phyloP scores from a whole-genome alignment of 2,888 invertebrate genomes.

The Oxystoma pomonae region DNA sequence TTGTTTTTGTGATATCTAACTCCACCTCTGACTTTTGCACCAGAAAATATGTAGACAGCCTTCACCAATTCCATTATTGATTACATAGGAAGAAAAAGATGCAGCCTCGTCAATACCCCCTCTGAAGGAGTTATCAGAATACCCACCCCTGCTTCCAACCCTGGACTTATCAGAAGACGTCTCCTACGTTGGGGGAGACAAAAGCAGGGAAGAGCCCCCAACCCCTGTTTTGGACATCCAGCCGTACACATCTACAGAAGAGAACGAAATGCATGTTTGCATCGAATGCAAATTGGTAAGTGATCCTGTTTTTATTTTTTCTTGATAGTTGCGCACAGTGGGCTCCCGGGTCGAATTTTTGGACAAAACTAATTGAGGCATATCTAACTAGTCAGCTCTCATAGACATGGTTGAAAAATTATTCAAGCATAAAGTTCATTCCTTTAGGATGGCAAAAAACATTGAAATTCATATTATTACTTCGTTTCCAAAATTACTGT shows the following conservation, averaged over 20 bases:
- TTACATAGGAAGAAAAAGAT: constrained; percentile 55
- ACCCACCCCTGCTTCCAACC: neutral
- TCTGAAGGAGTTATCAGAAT: constrained; percentile 36
- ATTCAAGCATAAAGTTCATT: no score
- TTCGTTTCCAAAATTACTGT: no score
- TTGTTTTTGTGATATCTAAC: no score
- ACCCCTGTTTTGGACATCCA: neutral
- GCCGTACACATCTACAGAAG: constrained; percentile 20
- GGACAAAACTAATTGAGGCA: no score
- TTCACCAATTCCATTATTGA: neutral
- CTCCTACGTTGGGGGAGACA: neutral
- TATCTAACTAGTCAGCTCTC: no score
- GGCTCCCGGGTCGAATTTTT: no score
- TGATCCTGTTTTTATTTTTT: constrained; percentile 13
- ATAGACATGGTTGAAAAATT: no score
- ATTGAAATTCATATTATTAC: no score
- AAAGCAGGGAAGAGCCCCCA: neutral
- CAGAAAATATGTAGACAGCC: no score
- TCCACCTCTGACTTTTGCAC: no score
- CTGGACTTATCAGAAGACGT: neutral
- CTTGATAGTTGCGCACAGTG: no score
- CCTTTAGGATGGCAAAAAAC: no score
- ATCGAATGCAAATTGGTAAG: constrained; percentile 48
- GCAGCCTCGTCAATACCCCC: constrained; percentile 47
- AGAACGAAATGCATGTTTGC: constrained; percentile 45